phyloP scores from a whole-genome alignment of 2,113 vertebrate genomes.

The Clupea harengus region DNA sequence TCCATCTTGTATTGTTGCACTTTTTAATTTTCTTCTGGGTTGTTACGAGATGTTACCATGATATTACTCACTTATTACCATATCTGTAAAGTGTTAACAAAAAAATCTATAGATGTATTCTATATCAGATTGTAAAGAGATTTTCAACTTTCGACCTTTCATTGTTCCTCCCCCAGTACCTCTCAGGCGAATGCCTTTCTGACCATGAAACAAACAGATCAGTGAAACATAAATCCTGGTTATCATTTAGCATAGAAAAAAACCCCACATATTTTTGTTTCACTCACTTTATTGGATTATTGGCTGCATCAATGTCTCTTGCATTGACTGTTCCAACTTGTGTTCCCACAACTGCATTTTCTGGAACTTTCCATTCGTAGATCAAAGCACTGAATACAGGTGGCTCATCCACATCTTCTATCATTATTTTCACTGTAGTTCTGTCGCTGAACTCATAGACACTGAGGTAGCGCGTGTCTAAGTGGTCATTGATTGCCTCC shows the following conservation, averaged over 20 bases:
- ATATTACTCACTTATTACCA: too few relatives aligned
- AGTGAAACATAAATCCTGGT: not conserved
- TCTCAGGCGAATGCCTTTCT: not conserved
- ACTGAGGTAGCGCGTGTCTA: conserved; percentile 69
- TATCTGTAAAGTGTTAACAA: too few relatives aligned
- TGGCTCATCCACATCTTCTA: conserved; percentile 87
- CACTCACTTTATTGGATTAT: conserved; percentile 77
- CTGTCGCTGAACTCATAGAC: conserved; percentile 73
- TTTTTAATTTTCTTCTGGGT: too few relatives aligned
- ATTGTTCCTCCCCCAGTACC: not conserved
- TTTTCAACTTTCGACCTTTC: not conserved
- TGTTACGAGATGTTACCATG: too few relatives aligned
- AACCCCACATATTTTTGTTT: too few relatives aligned
- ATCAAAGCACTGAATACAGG: conserved; percentile 73
- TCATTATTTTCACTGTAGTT: conserved; percentile 80
- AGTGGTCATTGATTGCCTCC: conserved; percentile 76
- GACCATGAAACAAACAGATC: not conserved
- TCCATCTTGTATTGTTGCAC: too few relatives aligned
- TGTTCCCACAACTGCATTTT: conserved; percentile 69
- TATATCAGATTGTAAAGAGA: not conserved
- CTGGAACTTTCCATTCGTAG: conserved; percentile 81
- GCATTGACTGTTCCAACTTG: conserved; percentile 77
- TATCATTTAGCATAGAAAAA: not conserved
- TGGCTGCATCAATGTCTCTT: conserved; percentile 77
- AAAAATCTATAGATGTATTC: not conserved